Base-by-base conservation (phyloP, 30 jellyfish, hydroid and myxozoan species). In the Pseudorhiza aurosa region DNA sequence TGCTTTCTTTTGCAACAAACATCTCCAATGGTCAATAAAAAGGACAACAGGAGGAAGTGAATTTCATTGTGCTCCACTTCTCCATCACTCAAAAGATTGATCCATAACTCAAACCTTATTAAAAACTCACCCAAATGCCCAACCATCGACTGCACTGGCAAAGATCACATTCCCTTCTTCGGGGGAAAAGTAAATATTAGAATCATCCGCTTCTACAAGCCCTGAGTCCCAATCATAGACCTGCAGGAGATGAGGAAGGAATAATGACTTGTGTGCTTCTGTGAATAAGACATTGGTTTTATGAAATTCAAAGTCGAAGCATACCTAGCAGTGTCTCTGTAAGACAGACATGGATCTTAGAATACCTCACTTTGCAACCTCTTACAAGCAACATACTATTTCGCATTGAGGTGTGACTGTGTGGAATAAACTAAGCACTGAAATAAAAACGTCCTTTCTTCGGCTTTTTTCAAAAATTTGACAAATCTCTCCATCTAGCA, bases 201-300 rank as follows among this genome's bases (percentile, higher is more conserved):
- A 96, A 55, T 94, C 99, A 57, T 94, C 99, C 17, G 96, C 96
- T 19, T 94, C 99, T 4, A 62, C 97, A 15, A 92, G 73, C 4
- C 98, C 98, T 36, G 98, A 77, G 72, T 96, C 88, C 98, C 98
- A 92, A 59, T 92, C 98, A 60, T 85, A 92, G 0, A 81, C 93
- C 96, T 92, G 55, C 1, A 30, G 26, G 67, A 31, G n/a, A 19
- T 11, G 45, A 65, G 0, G 53, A 7, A 3, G 14, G 63, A 65
- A 37, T n/a, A n/a, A n/a, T 42, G 15, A 8, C 55, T 8, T 42
- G 15, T 42, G 55, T 42, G 9, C n/a, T n/a, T n/a, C n/a, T n/a
- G n/a, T n/a, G n/a, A n/a, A n/a, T 35, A 12, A 64, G 36, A 19
- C 47, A 30, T 15, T 30, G 11, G 15, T 19, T 19, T 9, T 11